phyloP scores from a whole-genome alignment of 2,797 vertebrate genomes.

The Molothrus ater region DNA sequence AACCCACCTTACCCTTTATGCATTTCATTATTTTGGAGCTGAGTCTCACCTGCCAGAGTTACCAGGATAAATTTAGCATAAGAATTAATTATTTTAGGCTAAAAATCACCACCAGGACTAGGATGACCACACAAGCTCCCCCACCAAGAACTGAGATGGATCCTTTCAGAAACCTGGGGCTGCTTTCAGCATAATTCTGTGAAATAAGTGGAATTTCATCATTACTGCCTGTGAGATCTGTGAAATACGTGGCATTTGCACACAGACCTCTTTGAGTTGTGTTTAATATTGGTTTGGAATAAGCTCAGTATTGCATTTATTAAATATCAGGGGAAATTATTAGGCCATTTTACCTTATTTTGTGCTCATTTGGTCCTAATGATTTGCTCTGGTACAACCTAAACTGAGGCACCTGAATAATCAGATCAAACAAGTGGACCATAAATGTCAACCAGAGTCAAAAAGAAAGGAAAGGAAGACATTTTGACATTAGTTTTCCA shows the following conservation, averaged over 20 bases:
- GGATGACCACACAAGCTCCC: not conserved
- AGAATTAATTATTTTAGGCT: not conserved
- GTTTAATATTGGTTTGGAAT: not conserved
- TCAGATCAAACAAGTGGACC: not conserved
- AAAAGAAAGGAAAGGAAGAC: not conserved
- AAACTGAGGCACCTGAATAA: not conserved
- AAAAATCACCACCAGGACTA: not conserved
- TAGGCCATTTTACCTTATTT: not conserved
- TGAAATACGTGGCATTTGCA: fast-evolving
- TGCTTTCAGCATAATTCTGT: not conserved
- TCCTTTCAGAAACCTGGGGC: not conserved
- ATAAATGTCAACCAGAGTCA: not conserved
- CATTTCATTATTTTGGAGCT: not conserved
- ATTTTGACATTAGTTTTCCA: not conserved
- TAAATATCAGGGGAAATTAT: not conserved
- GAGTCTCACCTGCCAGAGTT: not conserved
- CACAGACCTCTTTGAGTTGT: not conserved
- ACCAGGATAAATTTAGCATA: not conserved
- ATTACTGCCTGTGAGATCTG: not conserved
- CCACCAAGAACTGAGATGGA: not conserved
- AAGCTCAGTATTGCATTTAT: not conserved
- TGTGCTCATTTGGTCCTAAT: not conserved
- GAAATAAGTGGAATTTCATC: not conserved
- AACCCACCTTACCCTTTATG: not conserved
- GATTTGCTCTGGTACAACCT: not conserved